Percentiles rank a stretch among this genome's conserved stretches.
Conservation (phyloP, 2,113 vertebrate genomes). For the Acrocephalus arundinaceus region DNA sequence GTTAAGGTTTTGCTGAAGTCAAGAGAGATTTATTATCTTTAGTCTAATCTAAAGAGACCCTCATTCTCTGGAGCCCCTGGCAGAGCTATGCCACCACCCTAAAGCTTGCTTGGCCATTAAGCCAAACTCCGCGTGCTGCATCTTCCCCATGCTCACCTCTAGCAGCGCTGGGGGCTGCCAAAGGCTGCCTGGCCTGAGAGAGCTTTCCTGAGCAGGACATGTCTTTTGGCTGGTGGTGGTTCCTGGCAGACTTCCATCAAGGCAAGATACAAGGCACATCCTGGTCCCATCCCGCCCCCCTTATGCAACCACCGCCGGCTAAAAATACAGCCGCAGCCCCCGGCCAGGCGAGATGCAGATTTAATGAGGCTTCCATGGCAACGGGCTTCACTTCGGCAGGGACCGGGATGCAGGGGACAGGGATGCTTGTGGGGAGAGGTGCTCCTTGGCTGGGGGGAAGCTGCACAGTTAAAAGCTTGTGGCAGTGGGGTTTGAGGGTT, state of each 20-base stretch:
- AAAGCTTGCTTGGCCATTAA: background rate
- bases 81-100: background rate
- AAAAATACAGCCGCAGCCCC: slow-evolving; percentile 78
- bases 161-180: background rate
- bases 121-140: accelerated
- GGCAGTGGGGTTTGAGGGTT: background rate
- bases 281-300: background rate
- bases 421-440: slow-evolving; percentile 4
- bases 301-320: slow-evolving; percentile 67
- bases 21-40: background rate
- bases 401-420: slow-evolving; percentile 2
- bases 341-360: slow-evolving; percentile 74
- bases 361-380: slow-evolving; percentile 83
- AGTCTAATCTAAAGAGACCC: background rate
- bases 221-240: background rate
- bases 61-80: background rate
- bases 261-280: background rate
- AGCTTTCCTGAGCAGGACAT: background rate
- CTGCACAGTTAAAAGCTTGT: background rate
- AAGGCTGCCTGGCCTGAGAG: background rate
- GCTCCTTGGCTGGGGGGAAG: slow-evolving; percentile 10
- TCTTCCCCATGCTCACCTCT: background rate
- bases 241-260: background rate
- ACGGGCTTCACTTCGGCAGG: slow-evolving; percentile 67
- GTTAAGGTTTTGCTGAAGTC: background rate